Evolutionary conservation across 2,113 vertebrate genomes (phyloP), one percentile per base, ranked within the genome.

Genomic region (Equus quagga): DNA sequence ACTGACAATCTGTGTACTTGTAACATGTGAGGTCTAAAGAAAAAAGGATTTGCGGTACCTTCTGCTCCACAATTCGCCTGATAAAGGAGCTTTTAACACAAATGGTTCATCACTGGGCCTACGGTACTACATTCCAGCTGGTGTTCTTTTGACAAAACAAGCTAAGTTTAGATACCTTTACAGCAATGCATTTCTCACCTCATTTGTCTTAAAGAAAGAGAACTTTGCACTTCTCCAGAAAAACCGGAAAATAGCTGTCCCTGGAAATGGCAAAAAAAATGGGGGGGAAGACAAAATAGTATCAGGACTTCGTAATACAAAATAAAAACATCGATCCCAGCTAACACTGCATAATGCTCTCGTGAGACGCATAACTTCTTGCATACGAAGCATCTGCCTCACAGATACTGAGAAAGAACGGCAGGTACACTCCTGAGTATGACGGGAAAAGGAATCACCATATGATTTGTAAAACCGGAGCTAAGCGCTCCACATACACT

Each of bases 201-300:
- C 54, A 79, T 83, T 64, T 82, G 75, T 86, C 73, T 84, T 92
- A 89, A 87, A 19, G 69, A 85, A 84, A 93, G 24, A 89, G 3
- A 17, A 58, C 26, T 84, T 78, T 79, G 18, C 18, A 41, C 41
- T 81, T 72, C 64, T 87, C 41, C 70, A 92, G 83, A 92, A 96
- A 92, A 69, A 58, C 76, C 83, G 67, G 26, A 88, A 83, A 96
- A 88, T 0, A 69, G 64, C 19, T 67, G 67, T 85, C 33, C 76
- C 89, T 96, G 81, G 41, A 94, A 58, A 67, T 6, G 28, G 24
- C 33, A 86, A 58, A 11, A 85, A 56, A 28, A 12, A 11, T 21
- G 2, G 4, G 1, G 14, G 28, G 13, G 8, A 1, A 7, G 6
- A 8, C 26, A 81, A 94, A 89, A 65, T 17, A 84, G 3, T 31